Conservation (phyloP, 1,140 invertebrate genomes). For the Procambarus clarkii region DNA sequence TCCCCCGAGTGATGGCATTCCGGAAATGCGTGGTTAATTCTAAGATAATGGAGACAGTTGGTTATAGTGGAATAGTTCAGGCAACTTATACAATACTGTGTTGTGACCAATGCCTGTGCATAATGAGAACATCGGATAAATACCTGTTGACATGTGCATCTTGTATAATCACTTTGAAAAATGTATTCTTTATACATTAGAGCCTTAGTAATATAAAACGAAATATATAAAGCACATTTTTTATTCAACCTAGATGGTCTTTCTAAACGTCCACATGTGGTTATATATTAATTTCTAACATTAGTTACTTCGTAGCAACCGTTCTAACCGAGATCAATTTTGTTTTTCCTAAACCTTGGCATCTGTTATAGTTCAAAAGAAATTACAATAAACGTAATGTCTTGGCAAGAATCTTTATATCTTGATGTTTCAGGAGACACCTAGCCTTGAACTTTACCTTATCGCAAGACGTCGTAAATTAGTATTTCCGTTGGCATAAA, state of each 20-base stretch:
- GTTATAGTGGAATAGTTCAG: slow-evolving; percentile 4
- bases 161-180: background rate
- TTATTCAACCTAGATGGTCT: background rate
- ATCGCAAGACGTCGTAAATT: slow-evolving; percentile 25
- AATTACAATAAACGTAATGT: slow-evolving; percentile 4
- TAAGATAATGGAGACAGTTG: slow-evolving; percentile 3
- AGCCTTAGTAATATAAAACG: background rate
- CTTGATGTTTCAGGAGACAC: slow-evolving; percentile 9
- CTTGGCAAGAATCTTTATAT: background rate
- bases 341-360: background rate
- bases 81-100: background rate
- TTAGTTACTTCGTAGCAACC: background rate
- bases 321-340: background rate
- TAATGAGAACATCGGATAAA: background rate
- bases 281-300: background rate
- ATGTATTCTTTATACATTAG: background rate
- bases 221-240: background rate
- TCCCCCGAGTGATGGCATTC: slow-evolving; percentile 6
- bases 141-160: background rate
- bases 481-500: slow-evolving; percentile 36
- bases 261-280: background rate
- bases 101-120: background rate
- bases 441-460: slow-evolving; percentile 14
- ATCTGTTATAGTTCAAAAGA: background rate
- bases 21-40: slow-evolving; percentile 45